Evolutionary conservation across 2,797 vertebrate genomes (phyloP), one percentile per base, ranked within the genome.

Genomic region (Coendou prehensilis): DNA sequence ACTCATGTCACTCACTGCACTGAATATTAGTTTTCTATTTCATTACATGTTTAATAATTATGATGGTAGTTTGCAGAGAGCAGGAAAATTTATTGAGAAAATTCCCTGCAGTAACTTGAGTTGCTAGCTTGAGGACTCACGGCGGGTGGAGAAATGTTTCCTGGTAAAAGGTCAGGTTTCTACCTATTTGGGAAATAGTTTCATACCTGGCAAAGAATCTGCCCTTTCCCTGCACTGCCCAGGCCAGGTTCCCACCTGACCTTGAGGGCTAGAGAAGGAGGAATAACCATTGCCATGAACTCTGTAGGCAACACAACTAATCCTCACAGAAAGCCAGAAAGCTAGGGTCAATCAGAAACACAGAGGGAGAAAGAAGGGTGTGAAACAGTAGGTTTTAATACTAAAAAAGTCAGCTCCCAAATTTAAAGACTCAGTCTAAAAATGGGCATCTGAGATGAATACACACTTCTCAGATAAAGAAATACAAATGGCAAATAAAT

Each of bases 161-260:
- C 94, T 75, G 84, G 87, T 79, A 96, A 92, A 94, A 94, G 52
- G 69, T 84, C 56, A 84, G 78, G 30, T 92, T 80, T 94, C 81
- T 80, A 54, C 61, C 61, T 87, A 59, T 11, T 92, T 87, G 33
- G 59, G 79, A 93, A 94, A 91, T 17, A 92, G 47, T 81, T 41
- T 57, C 45, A 86, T 84, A 93, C 47, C 63, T n/a, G 56, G 37
- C 67, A 73, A 87, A 75, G 67, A 52, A 82, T 76, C 50, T 87
- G 47, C 30, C 52, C 59, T 52, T 41, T n/a, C n/a, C 18, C 30
- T 33, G 23, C 18, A 61, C 23, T 54, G 17, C 10, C 47, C 41
- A 30, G 15, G 3, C 11, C 6, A 41, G 6, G 33, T 69, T 75
- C 45, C 81, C 76, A 91, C 33, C 28, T 47, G 41, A 41, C 41